Evolutionary conservation across 1,140 invertebrate species (phyloP), one percentile per base, ranked within the genome.

Genomic region (Orussus abietinus): DNA sequence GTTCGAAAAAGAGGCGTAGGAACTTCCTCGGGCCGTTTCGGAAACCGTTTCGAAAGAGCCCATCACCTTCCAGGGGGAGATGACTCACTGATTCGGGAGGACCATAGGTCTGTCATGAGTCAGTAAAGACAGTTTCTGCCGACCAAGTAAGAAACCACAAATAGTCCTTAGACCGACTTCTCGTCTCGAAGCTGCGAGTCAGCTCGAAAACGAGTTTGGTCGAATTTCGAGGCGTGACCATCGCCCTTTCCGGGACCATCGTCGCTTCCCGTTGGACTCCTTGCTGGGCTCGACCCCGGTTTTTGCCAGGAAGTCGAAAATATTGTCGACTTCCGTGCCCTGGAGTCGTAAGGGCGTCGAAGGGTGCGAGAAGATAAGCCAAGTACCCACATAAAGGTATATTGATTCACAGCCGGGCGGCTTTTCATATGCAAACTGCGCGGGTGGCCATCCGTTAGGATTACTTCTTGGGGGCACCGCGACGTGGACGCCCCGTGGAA

Each of bases 351-450:
- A 42, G 46, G 31, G 20, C 45, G 34, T 28, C 14, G 12, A 19
- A 38, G 33, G 26, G 17, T 13, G 38, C 30, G 30, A 40, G 46
- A n/a, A 69, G 69, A 74, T 72, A 72, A 74, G 69, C 62, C n/a
- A 66, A 70, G 64, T 64, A 59, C 62, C 57, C 43, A 53, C 64
- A 72, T 72, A 72, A 72, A 71, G 65, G 65, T 69, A 63, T 70
- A 72, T 72, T 66, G 69, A 72, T 74, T 71, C 63, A 46, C 54
- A 33, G 39, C 36, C n/a, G 34, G 43, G 40, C 35, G 44, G 54
- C 62, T 60, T 74, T 71, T 74, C 69, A 74, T 72, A 72, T 74
- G 71, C 69, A 72, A 72, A 72, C 60, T 42, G 61, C 46, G 51
- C 53, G 62, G 54, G 47, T 52, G 59, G 63, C 61, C 61, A 73